Evolutionary conservation across 2,113 vertebrate species (phyloP), one percentile per base, ranked within the genome.

Genomic region (Guaruba guarouba): DNA sequence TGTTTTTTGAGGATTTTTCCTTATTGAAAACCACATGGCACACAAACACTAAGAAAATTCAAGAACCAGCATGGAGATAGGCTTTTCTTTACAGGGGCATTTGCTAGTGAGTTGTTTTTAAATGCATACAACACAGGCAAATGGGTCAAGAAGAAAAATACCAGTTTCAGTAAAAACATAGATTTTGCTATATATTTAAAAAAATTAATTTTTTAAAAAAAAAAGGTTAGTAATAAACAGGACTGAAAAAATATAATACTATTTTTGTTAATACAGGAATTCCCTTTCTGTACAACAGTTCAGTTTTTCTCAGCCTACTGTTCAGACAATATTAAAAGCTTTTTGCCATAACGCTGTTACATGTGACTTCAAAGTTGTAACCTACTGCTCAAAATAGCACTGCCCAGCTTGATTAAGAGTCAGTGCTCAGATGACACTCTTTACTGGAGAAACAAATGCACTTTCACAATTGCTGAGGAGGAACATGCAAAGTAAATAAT

Each of bases 31-130:
- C 49, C 59, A 77, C 18, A 90, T 19, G 31, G 84, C 54, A 82
- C 9, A 48, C 22, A 83, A 91, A 68, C 19, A 68, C 20, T 13
- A 14, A 73, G 35, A 73, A 95, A 92, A 78, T 28, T 25, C 16
- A 82, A 74, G 82, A 96, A 67, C 79, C 85, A 95, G 54, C 78
- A 92, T 64, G 79, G 88, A 95, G 61, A 96, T 6, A 57, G 78
- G 87, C 74, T 76, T 49, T 35, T 61, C 70, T 73, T 79, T 27
- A 67, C 27, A 66, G n/a, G 4, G 41, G 31, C 14, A 22, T 76
- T 71, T 87, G 48, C 54, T 57, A 82, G 19, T 4, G 3, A 75
- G 25, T 7, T 57, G 11, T n/a, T 89, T 76, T 49, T 48, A 66
- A 92, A 75, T 3, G 37, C 35, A 49, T 10, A 25, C 1, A 79